Evolutionary conservation across 64 coral and sea anemone genomes (phyloP), one percentile per base, ranked within the genome.

Genomic region (Exaiptasia diaphana): DNA sequence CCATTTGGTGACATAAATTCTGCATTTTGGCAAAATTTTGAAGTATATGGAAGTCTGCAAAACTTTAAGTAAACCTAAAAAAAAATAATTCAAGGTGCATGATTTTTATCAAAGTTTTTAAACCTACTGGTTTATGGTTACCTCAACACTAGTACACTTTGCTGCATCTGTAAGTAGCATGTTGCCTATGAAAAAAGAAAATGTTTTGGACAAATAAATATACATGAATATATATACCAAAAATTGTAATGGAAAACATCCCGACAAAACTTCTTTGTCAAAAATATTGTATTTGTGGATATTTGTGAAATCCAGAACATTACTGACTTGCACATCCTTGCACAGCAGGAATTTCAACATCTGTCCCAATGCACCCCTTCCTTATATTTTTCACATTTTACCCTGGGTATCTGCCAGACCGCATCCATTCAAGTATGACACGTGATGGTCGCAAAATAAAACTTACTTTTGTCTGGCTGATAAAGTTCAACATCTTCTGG

Each of bases 1-100:
- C 91, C 91, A 78, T 78, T 85, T 80, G 91, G 79, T 30, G 91
- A 94, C 91, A 94, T 94, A 37, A 89, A 94, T 57, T 94, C 91
- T 17, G 86, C 80, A 85, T 94, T 94, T 20, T 64, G 10, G 64
- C 79, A 73, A 38, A 64, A 53, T 53, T 79, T 94, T 12, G 46
- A 56, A 48, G 54, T 56, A 74, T 85, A 63, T 24, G 80, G 35
- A 24, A 94, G 68, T 28, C 65, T 52, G 85, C 62, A 94, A 64
- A 94, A 94, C 32, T 27, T 82, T 20, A 94, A 63, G 22, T 77
- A 94, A 21, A 80, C 91, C 91, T 93, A 61, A 26, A 42, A 71
- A 78, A 79, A 27, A 26, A 13, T 13, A 25, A 40, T 34, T 10
- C 0, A 49, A 76, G 37, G 41, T 0, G 27, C 15, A 24, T 78